Percentiles rank a stretch among this genome's conserved stretches.
Evolutionary conservation across 2,888 invertebrate genomes (phyloP).

Genomic region (Myopa tessellatipennis): DNA sequence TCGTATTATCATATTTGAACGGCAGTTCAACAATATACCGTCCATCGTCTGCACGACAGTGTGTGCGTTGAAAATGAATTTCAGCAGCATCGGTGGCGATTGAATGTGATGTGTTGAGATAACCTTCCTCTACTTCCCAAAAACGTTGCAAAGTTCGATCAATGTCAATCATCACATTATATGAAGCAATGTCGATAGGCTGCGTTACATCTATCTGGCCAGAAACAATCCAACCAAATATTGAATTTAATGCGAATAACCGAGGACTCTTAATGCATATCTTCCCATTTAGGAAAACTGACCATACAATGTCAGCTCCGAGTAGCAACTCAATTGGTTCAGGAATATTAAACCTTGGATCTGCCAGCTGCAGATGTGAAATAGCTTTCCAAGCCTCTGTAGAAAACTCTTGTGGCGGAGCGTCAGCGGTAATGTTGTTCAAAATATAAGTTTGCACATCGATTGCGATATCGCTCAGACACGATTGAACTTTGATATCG

Average conservation of each 20-base stretch:
- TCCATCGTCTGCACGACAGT: constrained; percentile 5
- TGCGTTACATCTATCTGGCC: constrained; percentile 1
- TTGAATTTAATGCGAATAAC: no score
- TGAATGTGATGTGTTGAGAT: neutral
- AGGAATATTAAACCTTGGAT: neutral
- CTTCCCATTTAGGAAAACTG: no score
- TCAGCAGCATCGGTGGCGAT: neutral
- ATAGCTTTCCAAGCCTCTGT: neutral
- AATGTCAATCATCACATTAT: neutral
- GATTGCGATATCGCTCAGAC: neutral
- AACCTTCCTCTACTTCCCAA: constrained; percentile 26
- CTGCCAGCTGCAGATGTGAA: neutral
- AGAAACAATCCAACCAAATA: neutral
- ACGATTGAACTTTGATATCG: no score
- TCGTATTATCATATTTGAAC: neutral
- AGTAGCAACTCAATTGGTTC: neutral
- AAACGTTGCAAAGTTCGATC: constrained; percentile 15
- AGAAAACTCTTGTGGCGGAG: constrained; percentile 8
- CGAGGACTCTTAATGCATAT: no score
- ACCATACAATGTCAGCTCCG: no score
- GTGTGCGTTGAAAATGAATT: constrained; percentile 12
- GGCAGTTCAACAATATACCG: neutral
- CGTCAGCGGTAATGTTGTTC: constrained; percentile 22
- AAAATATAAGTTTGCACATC: constrained; percentile 27
- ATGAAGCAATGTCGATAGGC: neutral